Base-by-base conservation (phyloP, 2,113 vertebrate genomes). In the Origma solitaria region DNA sequence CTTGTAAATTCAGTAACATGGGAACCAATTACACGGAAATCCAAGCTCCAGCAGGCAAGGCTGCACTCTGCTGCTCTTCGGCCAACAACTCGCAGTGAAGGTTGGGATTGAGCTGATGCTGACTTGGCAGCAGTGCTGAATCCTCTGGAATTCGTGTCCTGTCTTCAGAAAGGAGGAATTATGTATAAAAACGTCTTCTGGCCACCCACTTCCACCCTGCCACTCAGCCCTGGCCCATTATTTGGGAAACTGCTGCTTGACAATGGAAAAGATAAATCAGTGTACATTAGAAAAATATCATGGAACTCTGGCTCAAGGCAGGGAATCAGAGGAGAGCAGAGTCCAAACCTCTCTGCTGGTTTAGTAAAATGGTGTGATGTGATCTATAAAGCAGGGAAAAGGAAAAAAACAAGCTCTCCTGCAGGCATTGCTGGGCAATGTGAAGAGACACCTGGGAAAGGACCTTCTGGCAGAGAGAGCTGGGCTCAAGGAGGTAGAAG, bases 61-160 rank as follows among this genome's bases (percentile, higher is more conserved):
- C 82, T 70, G 50, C n/a, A 6, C 64, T 51, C 62, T 62, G 82
- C 57, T 72, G n/a, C 30, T 80, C 58, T 24, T 18, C 3, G 4
- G 64, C 5, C 10, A 86, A 25, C 0, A 0, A 23, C 22, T 4
- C 0, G 0, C 37, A 42, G 65, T 24, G 54, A 76, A 82, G 54
- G 31, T 69, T 5, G 38, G 58, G 42, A 73, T 1, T 30, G 82
- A 83, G 75, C 38, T 92, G 94, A 20, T 44, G 82, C 62, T 92
- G 85, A 69, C 42, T 37, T 86, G 75, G 31, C 71, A 94, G 71
- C 75, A 86, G 6, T 4, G 3, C 45, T 33, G 45, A 88, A 35
- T 40, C 37, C 54, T 90, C 47, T 80, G 56, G n/a, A 82, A 79
- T 76, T 77, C 38, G 11, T 37, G 30, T 53, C 51, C 66, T 69